Percentiles rank a stretch among this genome's conserved stretches.
Evolutionary conservation across 2,113 vertebrate species (phyloP).

Genomic region (Heterotis niloticus): DNA sequence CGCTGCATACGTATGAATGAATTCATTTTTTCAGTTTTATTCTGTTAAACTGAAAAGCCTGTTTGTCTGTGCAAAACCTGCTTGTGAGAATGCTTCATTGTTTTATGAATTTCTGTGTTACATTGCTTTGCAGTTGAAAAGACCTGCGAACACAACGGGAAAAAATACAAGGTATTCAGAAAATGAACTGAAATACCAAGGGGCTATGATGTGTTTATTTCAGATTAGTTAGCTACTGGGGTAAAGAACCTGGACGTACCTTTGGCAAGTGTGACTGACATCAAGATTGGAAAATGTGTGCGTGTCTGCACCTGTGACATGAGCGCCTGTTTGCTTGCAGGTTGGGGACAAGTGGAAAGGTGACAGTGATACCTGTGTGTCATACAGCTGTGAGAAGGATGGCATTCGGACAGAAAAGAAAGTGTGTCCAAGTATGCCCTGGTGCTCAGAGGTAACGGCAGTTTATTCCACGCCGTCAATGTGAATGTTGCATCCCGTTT

Average conservation of each 20-base stretch:
- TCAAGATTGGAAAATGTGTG: no score
- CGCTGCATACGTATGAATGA: no score
- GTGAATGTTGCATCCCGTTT: no score
- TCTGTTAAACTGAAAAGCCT: neutral
- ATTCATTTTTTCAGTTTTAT: neutral
- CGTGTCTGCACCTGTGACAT: no score
- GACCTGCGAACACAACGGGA: slow-evolving; percentile 48
- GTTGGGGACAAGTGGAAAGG: slow-evolving; percentile 57
- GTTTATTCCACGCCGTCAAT: no score
- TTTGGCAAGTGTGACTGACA: no score
- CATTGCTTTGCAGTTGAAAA: slow-evolving; percentile 52
- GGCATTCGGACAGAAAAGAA: slow-evolving; percentile 39
- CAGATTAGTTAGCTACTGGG: no score
- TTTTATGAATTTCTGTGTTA: neutral
- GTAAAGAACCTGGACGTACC: no score
- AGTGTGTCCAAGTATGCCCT: slow-evolving; percentile 44
- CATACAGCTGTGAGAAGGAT: slow-evolving; percentile 44
- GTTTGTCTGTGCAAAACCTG: no score
- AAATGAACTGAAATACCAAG: neutral
- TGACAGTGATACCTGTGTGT: slow-evolving; percentile 41
- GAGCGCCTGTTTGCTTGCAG: slow-evolving; percentile 33
- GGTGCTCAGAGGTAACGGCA: slow-evolving; percentile 45
- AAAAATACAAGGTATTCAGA: slow-evolving; percentile 47
- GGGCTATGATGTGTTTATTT: no score
- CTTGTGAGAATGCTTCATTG: no score